phyloP scores from a whole-genome alignment of 1,140 invertebrate species.

The Campodea augens region DNA sequence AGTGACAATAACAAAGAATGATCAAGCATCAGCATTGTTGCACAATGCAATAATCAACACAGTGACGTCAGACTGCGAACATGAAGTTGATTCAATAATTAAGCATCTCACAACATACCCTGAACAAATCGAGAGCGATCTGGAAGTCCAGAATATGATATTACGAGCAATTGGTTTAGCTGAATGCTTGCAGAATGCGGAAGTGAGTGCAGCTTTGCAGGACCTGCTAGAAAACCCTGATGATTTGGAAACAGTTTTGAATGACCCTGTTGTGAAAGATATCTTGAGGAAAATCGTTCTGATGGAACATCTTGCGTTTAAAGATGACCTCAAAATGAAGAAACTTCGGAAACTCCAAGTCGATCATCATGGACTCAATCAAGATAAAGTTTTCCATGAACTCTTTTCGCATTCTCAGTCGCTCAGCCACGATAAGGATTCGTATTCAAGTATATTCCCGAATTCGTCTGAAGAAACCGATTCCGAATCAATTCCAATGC shows the following conservation, averaged over 20 bases:
- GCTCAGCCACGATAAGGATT: no score
- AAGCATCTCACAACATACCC: conserved; percentile 26
- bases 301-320: conserved; percentile 47
- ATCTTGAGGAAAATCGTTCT: conserved; percentile 48
- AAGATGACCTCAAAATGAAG: no score
- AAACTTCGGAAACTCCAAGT: no score
- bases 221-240: conserved; percentile 37
- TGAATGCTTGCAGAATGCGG: conserved; percentile 41
- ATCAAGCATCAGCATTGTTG: conserved; percentile 36
- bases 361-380: no score
- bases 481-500: no score
- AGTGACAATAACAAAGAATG: conserved; percentile 33
- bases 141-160: conserved; percentile 34
- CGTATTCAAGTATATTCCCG: no score
- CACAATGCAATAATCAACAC: conserved; percentile 39
- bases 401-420: no score
- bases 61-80: conserved; percentile 35
- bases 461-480: no score
- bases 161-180: conserved; percentile 48
- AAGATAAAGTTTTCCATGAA: no score
- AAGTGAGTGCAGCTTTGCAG: conserved; percentile 33
- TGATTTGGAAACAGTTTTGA: conserved; percentile 32
- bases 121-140: conserved; percentile 19
- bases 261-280: conserved; percentile 37
- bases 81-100: conserved; percentile 31